These are phyloP conservation scores for Acipenser oxyrinchus DNA, from an alignment of 2,797 vertebrate species.

Conservation along the genomic window DNA sequence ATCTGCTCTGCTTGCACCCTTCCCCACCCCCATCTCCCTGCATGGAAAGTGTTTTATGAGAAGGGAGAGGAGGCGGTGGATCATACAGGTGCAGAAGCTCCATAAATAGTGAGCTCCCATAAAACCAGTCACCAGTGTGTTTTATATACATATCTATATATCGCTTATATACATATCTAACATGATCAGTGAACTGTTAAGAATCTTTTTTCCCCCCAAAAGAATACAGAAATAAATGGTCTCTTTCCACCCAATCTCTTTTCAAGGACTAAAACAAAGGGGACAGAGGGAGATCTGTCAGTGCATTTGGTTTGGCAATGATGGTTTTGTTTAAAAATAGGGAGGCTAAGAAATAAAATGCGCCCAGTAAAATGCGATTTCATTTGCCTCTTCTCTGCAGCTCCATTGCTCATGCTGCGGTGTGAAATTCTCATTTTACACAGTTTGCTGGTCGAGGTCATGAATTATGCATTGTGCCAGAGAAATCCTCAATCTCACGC, in stretches of 20 bases:
- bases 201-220: neutral
- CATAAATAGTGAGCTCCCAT: too few relatives aligned
- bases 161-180: constrained; percentile 45
- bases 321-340: constrained; percentile 71
- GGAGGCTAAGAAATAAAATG: constrained; percentile 68
- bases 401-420: constrained; percentile 87
- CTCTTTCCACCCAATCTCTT: constrained; percentile 71
- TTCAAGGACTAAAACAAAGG: constrained; percentile 62
- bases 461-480: constrained; percentile 98
- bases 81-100: too few relatives aligned
- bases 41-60: too few relatives aligned
- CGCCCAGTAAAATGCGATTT: constrained; percentile 67
- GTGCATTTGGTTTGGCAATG: constrained; percentile 67
- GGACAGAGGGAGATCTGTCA: constrained; percentile 70
- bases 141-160: neutral
- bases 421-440: constrained; percentile 99
- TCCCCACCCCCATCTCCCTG: too few relatives aligned
- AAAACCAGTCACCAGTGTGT: neutral
- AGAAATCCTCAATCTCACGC: constrained; percentile 90
- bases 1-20: neutral
- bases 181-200: constrained; percentile 52
- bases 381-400: constrained; percentile 68
- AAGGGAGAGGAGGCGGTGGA: too few relatives aligned
- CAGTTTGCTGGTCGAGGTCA: constrained; percentile 96
- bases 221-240: constrained; percentile 68